Evolutionary conservation across 1,140 invertebrate genomes (phyloP).

Genomic region (Mizuhopecten yessoensis): DNA sequence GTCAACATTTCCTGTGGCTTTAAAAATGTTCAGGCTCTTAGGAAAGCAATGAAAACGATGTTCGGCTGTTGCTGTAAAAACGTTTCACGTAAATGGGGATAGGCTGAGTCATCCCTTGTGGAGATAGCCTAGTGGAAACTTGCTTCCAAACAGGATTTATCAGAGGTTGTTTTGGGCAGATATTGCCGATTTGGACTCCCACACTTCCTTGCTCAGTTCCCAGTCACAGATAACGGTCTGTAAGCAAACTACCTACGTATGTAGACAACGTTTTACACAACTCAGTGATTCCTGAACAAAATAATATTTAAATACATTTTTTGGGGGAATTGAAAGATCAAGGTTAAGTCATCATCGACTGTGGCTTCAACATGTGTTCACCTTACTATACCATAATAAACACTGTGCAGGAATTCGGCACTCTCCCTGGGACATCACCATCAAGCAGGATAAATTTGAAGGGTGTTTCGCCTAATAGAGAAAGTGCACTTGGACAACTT

Average conservation of each 20-base stretch:
- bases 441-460: background rate
- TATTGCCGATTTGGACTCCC: background rate
- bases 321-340: background rate
- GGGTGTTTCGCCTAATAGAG: background rate
- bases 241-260: background rate
- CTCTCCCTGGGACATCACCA: background rate
- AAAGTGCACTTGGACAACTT: constrained; percentile 13
- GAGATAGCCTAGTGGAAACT: background rate
- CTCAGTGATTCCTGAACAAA: background rate
- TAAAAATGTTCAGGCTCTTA: background rate
- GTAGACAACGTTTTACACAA: background rate
- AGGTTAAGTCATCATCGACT: background rate
- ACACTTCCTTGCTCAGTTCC: background rate
- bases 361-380: background rate
- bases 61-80: background rate
- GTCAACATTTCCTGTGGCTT: background rate
- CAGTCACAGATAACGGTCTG: background rate
- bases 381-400: constrained; percentile 14
- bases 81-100: background rate
- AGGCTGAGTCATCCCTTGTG: constrained; percentile 10
- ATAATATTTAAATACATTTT: background rate
- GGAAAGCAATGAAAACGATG: background rate
- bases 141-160: background rate
- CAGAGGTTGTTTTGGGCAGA: background rate
- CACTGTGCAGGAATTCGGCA: background rate